Evolutionary conservation across 1,140 invertebrate species (phyloP).

Genomic region (honey bee (Apis mellifera)): Amel_HAv3.1 CM009941.2:11380501-11381000

Average conservation of each 20-base stretch:
- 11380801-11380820: conserved; percentile 19
- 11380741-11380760: conserved; percentile 48
- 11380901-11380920: not conserved
- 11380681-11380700: not conserved
- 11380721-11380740: conserved; percentile 29
- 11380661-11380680: not conserved
- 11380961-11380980: conserved; percentile 30
- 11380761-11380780: conserved; percentile 49
- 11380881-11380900: not conserved
- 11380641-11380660: conserved; percentile 11
- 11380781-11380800: conserved; percentile 30
- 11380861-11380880: conserved; percentile 59
- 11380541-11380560: too few species aligned
- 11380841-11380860: conserved; percentile 41
- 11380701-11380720: conserved; percentile 7
- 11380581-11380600: too few species aligned
- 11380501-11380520: too few species aligned
- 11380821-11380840: conserved; percentile 31
- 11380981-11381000: not conserved
- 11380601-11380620: not conserved
- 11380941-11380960: not conserved
- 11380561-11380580: too few species aligned
- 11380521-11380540: too few species aligned
- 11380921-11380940: not conserved
- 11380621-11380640: not conserved